These are phyloP conservation scores for Montipora foliosa DNA, from an alignment of 64 coral and sea anemone species.

Conservation along the genomic window DNA sequence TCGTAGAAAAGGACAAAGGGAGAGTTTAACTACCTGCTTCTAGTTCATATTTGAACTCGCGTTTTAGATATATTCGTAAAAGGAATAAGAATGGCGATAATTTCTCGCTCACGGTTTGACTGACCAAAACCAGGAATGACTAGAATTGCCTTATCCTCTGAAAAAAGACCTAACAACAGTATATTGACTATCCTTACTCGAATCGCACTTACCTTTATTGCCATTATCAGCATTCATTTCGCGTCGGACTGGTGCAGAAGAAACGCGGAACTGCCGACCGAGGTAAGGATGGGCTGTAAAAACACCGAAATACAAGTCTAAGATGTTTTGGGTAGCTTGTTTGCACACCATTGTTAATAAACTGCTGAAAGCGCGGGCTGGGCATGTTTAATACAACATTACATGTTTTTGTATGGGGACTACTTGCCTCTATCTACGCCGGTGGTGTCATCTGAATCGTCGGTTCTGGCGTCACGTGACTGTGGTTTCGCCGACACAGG, in stretches of 20 bases:
- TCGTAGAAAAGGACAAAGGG: too few relatives aligned
- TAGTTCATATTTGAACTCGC: too few relatives aligned
- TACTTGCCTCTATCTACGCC: constrained; percentile 4
- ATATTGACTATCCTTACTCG: not conserved
- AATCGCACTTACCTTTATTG: not conserved
- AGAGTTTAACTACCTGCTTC: too few relatives aligned
- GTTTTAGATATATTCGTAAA: too few relatives aligned
- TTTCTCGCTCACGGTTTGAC: too few relatives aligned
- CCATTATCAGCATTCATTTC: not conserved
- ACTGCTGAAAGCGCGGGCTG: too few relatives aligned
- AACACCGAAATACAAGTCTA: not conserved
- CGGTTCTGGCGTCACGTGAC: not conserved
- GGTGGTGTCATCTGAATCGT: not conserved
- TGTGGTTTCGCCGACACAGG: constrained; percentile 43
- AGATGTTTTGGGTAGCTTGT: not conserved
- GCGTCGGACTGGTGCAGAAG: constrained; percentile 39
- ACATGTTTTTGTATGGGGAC: not conserved
- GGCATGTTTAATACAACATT: not conserved
- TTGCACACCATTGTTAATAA: too few relatives aligned
- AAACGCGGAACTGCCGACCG: not conserved
- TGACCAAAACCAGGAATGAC: too few relatives aligned
- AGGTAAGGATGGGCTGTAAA: not conserved
- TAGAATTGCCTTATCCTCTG: too few relatives aligned
- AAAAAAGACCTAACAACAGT: not conserved
- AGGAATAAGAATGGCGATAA: too few relatives aligned